phyloP scores from a whole-genome alignment of 2,888 invertebrate species.

The Cantharis rustica region DNA sequence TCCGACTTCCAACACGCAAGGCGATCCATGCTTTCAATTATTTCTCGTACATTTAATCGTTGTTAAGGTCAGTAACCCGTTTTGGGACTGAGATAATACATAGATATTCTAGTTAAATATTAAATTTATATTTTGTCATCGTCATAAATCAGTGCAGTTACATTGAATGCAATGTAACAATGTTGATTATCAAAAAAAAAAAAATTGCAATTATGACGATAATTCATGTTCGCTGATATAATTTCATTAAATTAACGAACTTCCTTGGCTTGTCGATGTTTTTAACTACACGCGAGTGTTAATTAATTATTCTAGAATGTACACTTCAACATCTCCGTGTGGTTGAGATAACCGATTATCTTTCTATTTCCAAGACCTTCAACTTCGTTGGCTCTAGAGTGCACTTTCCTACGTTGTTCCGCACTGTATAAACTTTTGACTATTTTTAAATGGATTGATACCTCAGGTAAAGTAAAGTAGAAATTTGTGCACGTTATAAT shows the following conservation, averaged over 20 bases:
- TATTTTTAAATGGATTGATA: neutral
- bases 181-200: neutral
- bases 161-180: neutral
- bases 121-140: neutral
- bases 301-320: neutral
- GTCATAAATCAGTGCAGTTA: neutral
- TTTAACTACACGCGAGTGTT: neutral
- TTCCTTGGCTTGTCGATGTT: neutral
- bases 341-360: neutral
- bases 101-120: neutral
- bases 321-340: neutral
- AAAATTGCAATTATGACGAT: neutral
- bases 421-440: neutral
- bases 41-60: neutral
- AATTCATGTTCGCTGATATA: neutral
- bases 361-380: neutral
- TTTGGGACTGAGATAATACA: neutral
- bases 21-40: constrained; percentile 13
- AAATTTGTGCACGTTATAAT: neutral
- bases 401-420: neutral
- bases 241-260: neutral
- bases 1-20: constrained; percentile 9
- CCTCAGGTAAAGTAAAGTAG: neutral
- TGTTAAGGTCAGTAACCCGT: constrained; percentile 1
- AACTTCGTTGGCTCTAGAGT: neutral